Evolutionary conservation across 2,113 vertebrate genomes (phyloP).

Genomic region (Sigmodon hispidus): DNA sequence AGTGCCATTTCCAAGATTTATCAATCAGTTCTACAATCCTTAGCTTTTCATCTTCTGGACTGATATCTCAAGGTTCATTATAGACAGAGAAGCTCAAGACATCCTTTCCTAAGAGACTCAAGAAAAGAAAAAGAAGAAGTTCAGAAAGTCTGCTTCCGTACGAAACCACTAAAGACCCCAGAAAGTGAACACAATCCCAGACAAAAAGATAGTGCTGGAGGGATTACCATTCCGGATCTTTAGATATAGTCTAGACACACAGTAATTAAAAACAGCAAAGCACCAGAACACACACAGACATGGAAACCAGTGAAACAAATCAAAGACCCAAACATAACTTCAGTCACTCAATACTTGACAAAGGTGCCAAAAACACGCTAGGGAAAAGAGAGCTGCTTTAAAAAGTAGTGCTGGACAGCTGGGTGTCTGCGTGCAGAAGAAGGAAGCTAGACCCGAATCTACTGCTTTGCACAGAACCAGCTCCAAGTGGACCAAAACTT

Average conservation of each 20-base stretch:
- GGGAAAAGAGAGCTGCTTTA: background rate
- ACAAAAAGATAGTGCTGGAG: no score
- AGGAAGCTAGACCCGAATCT: background rate
- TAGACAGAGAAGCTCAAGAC: background rate
- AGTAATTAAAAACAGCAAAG: background rate
- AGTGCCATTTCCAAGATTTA: background rate
- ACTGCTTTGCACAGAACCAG: background rate
- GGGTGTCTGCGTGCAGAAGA: background rate
- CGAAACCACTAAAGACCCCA: background rate
- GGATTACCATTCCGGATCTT: background rate
- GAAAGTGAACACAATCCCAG: background rate
- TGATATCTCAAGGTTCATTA: background rate
- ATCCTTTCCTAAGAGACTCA: background rate
- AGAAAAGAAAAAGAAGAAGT: background rate
- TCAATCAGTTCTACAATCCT: background rate
- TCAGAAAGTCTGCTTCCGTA: background rate
- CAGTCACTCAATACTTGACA: background rate
- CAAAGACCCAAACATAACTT: background rate
- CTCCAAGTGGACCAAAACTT: background rate
- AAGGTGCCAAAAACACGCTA: background rate
- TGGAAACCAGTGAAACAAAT: background rate
- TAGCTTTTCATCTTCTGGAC: background rate
- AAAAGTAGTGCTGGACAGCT: no score
- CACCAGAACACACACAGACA: background rate
- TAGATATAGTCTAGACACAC: background rate